Percentiles rank a stretch among this genome's conserved stretches.
Evolutionary conservation across 1,140 invertebrate genomes (phyloP).

Genomic region (Planococcus citri): DNA sequence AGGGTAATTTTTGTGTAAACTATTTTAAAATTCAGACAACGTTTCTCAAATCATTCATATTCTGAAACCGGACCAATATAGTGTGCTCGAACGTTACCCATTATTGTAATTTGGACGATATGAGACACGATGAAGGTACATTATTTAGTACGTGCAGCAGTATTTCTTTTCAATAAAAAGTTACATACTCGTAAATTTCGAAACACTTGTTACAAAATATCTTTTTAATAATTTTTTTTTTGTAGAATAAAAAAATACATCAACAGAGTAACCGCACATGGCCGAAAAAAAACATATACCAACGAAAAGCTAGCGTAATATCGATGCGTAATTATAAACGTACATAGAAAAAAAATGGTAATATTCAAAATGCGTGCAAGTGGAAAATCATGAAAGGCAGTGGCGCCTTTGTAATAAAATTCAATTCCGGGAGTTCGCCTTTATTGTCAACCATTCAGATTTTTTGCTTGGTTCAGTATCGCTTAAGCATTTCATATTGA

Average conservation of each 20-base stretch:
- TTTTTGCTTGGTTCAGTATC: conserved; percentile 10
- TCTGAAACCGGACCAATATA: neutral
- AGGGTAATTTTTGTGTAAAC: neutral
- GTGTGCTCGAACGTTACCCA: neutral
- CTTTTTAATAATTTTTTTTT: neutral
- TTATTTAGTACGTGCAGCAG: neutral
- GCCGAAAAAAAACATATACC: neutral
- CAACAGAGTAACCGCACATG: neutral
- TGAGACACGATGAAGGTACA: neutral
- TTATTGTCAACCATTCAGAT: conserved; percentile 15
- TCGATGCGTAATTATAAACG: conserved; percentile 17
- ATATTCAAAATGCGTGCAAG: conserved; percentile 15
- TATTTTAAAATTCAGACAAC: neutral
- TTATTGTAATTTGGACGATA: neutral
- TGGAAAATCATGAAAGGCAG: conserved; percentile 18
- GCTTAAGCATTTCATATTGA: conserved; percentile 18
- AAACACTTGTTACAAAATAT: conserved; percentile 1
- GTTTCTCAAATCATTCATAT: neutral
- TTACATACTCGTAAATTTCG: neutral
- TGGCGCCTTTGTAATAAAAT: conserved; percentile 14
- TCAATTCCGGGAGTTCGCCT: conserved; percentile 14
- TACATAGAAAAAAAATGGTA: neutral
- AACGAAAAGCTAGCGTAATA: neutral
- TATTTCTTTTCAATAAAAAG: neutral
- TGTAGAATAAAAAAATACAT: neutral